Evolutionary conservation across 2,797 vertebrate genomes (phyloP).

Genomic region (Distichodus sexfasciatus): DNA sequence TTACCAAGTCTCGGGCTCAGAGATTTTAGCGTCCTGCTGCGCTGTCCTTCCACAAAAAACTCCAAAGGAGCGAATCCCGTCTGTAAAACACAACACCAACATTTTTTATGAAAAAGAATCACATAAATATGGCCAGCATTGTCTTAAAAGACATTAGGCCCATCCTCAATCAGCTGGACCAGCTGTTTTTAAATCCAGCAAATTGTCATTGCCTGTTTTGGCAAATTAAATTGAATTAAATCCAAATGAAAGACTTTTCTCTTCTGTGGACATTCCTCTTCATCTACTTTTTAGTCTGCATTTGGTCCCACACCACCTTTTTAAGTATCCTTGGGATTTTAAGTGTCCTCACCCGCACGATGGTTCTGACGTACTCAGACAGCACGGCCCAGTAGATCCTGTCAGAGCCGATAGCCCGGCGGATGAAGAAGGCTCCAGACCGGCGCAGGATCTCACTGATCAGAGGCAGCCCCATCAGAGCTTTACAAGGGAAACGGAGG

Average conservation of each 20-base stretch:
- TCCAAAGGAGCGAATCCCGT: conserved; percentile 90
- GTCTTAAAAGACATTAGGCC: too few species aligned
- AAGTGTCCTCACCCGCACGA: conserved; percentile 80
- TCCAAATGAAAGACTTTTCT: too few species aligned
- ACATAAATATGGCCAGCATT: too few species aligned
- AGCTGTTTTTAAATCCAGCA: too few species aligned
- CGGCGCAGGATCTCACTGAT: conserved; percentile 88
- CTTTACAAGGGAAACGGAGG: conserved; percentile 60
- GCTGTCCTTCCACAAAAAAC: conserved; percentile 93
- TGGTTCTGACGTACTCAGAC: conserved; percentile 90
- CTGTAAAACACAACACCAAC: conserved; percentile 61
- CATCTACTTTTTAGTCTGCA: too few species aligned
- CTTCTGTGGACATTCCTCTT: too few species aligned
- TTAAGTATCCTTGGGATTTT: too few species aligned
- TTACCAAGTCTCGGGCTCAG: conserved; percentile 87
- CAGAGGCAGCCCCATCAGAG: conserved; percentile 92
- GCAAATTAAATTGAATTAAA: too few species aligned
- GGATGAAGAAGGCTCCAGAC: conserved; percentile 94
- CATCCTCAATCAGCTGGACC: too few species aligned
- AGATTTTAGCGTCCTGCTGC: conserved; percentile 92
- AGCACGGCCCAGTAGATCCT: conserved; percentile 95
- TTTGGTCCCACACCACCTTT: too few species aligned
- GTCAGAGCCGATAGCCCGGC: conserved; percentile 87
- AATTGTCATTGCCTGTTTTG: too few species aligned
- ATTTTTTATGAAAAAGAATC: background rate